Evolutionary conservation across 1,140 invertebrate genomes (phyloP), one percentile per base, ranked within the genome.

Genomic region (Drosophila kepulauana): DNA sequence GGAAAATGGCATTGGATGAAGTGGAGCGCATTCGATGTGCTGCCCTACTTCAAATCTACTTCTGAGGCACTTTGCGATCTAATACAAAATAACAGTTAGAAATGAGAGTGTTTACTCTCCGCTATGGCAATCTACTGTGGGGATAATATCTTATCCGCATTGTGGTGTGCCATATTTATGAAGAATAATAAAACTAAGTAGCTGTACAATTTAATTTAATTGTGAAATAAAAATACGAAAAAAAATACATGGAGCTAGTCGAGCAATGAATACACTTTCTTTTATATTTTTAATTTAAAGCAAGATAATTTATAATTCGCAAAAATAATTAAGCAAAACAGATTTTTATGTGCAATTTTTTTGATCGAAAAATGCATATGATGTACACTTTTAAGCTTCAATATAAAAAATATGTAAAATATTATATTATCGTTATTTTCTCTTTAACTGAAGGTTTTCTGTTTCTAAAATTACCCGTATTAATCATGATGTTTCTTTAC

Each of bases 1-100:
- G 80, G 80, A 87, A 87, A 87, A 80, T 65, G 73, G 79, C 84
- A 78, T 69, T 80, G 73, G 43, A 46, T 49, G 62, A 87, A 82
- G 61, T 79, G 56, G 70, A 79, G 67, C 77, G 65, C 43, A 16
- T 45, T 54, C n/a, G 49, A 58, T 68, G 58, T 78, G 56, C 65
- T 82, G 76, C 72, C 41, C 82, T 49, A 77, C 43, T 72, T 79
- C 56, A 16, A 52, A 59, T 46, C 13, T 25, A 16, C 64, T 57
- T 20, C 20, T 15, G n/a, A 30, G 69, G 16, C 58, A 65, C 43
- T 54, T 54, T 30, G 65, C 52, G 67, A 70, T 46, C 28, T 25
- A 45, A 45, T 8, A n/a, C 58, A 62, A 75, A 25, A 66, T 35
- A 70, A 65, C 28, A 52, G 54, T 41, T 28, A 41, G 30, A 35